phyloP scores from a whole-genome alignment of 2,888 invertebrate species.

The Ischnura elegans region DNA sequence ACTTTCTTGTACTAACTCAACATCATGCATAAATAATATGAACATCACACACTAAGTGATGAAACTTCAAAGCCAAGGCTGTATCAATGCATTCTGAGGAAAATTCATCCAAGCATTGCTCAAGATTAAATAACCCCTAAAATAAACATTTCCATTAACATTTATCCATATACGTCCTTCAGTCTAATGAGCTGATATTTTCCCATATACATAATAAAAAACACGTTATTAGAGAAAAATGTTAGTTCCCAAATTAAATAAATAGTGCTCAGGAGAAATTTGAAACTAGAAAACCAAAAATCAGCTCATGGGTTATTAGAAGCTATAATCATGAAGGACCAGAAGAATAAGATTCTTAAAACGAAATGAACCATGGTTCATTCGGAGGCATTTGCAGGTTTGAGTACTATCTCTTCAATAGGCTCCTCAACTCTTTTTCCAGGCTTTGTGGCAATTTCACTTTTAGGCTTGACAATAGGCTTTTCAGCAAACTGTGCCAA shows the following conservation, averaged over 20 bases:
- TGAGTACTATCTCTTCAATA: not conserved
- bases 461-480: not conserved
- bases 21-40: not conserved
- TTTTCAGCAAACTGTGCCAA: not conserved
- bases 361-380: not conserved
- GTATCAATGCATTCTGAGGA: not conserved
- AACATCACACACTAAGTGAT: not conserved
- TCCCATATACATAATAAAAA: not conserved
- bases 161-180: not conserved
- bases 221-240: not conserved
- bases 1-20: too few relatives aligned
- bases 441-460: not conserved
- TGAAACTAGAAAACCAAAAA: not conserved
- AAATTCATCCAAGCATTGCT: not conserved
- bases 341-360: not conserved
- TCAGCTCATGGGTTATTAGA: not conserved
- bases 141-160: not conserved
- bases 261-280: not conserved
- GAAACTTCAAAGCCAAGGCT: not conserved
- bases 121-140: not conserved
- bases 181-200: not conserved
- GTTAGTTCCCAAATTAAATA: not conserved
- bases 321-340: not conserved
- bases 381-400: not conserved
- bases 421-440: not conserved